Base-by-base conservation (phyloP, 1,140 invertebrate species). In the Maniola jurtina region DNA sequence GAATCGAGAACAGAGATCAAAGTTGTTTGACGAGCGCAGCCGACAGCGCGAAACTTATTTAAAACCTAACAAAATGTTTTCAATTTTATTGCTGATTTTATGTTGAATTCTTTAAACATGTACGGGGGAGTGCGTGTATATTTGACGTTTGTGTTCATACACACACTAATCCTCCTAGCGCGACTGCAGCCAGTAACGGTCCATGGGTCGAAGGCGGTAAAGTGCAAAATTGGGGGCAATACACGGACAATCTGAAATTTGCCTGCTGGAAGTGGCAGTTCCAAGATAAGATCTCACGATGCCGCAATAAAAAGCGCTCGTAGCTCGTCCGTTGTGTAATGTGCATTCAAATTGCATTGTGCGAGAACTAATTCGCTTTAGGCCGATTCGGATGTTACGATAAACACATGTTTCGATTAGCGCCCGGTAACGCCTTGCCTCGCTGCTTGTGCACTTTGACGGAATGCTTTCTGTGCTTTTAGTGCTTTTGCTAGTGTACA, bases 281-380 rank as follows among this genome's bases (percentile, higher is more conserved):
- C 80, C 76, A 79, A 89, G 88, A 90, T 90, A 89, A 89, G 86
- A 90, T 89, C 88, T 86, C 86, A 84, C 84, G 88, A 88, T 88
- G 88, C 86, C 84, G 88, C 83, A 90, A 90, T 90, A 90, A 90
- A 90, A 88, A 90, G 88, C 80, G 79, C 80, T 81, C 84, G 88
- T 89, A 87, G 84, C 81, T 88, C 83, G 86, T 89, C 79, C 87
- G 86, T 88, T 89, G 86, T 89, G 88, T 89, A 89, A 90, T 89
- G 81, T 89, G 86, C 88, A 89, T 89, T 89, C 86, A 89, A 90
- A 90, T 90, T 90, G 86, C 88, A 90, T 90, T 89, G 88, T 90
- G 86, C 84, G 86, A 87, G 81, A 90, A 88, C 86, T 90, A 90
- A 90, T 90, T 88, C 86, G 86, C 82, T 81, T 89, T 86, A 89